Evolutionary conservation across 92 coral and sea anemone genomes (phyloP), one percentile per base, ranked within the genome.

Genomic region (Scolanthus callimorphus): DNA sequence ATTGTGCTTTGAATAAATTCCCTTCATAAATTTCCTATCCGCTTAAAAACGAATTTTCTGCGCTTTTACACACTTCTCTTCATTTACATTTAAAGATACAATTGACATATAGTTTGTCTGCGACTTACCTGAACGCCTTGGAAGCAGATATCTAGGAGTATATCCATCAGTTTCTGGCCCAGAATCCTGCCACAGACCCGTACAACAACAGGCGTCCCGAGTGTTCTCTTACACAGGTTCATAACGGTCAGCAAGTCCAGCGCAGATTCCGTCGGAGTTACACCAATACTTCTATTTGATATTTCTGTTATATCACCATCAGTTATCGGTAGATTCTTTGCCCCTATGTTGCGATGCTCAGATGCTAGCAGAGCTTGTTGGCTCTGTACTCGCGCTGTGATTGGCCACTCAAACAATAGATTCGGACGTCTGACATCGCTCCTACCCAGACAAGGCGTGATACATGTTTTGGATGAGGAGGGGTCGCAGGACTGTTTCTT

Each of bases 221-320:
- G 59, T 4, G 63, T 55, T 68, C 89, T 76, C 29, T 73, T 77
- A 59, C 95, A 86, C 48, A 60, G 55, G 27, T 80, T 77, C 27
- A 41, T 60, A 31, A 86, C 72, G 6, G 79, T 54, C 62, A 77
- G 71, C 25, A 39, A 51, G 13, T 55, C 67, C 15, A 81, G 62
- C 2, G 65, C 49, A 20, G 83, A 30, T 3, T 46, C 19, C 15
- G 8, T 15, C 6, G 15, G 8, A 34, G 41, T 15, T 6, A 6
- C 15, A 6, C 43, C 43, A 34, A 15, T 6, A n/a, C n/a, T n/a
- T n/a, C n/a, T n/a, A n/a, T n/a, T n/a, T n/a, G n/a, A n/a, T n/a
- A n/a, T n/a, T 34, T 34, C 15, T 34, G 43, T 34, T 23, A 8
- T 3, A 24, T 29, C 39, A 20, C 13, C 24, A 22, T 19, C 2